phyloP scores from a whole-genome alignment of 2,888 invertebrate species.

The Drosophila subquinaria region DNA sequence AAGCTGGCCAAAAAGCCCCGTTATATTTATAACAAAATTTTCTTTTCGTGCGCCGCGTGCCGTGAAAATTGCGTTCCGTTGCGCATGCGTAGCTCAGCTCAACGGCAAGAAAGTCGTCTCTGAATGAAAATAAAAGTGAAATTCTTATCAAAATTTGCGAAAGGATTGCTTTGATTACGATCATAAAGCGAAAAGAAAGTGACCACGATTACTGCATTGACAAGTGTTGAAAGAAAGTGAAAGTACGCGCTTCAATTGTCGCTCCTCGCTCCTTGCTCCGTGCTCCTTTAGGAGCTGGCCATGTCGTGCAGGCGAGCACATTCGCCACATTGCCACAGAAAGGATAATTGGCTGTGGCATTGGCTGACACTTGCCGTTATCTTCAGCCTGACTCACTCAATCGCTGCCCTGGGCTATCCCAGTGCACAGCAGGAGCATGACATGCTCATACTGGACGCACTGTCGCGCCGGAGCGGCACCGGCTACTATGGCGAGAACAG shows the following conservation, averaged over 20 bases:
- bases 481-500: slow-evolving; percentile 88
- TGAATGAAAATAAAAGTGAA: slow-evolving; percentile 76
- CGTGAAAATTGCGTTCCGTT: slow-evolving; percentile 57
- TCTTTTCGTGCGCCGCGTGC: slow-evolving; percentile 67
- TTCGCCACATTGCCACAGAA: slow-evolving; percentile 49
- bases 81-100: slow-evolving; percentile 70
- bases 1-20: slow-evolving; percentile 32
- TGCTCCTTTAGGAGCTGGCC: slow-evolving; percentile 46
- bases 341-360: slow-evolving; percentile 76
- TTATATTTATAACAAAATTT: slow-evolving; percentile 51
- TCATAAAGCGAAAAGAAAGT: slow-evolving; percentile 67
- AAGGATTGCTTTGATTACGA: slow-evolving; percentile 41
- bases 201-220: slow-evolving; percentile 25
- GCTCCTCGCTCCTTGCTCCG: not conserved
- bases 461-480: slow-evolving; percentile 87
- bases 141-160: slow-evolving; percentile 58
- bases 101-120: slow-evolving; percentile 51
- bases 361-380: slow-evolving; percentile 32
- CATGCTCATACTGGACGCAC: slow-evolving; percentile 90
- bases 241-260: slow-evolving; percentile 55
- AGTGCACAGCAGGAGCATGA: slow-evolving; percentile 90
- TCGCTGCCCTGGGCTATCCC: slow-evolving; percentile 73
- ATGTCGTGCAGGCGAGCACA: slow-evolving; percentile 44
- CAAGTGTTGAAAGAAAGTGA: slow-evolving; percentile 72
- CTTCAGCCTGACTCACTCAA: slow-evolving; percentile 15